These are phyloP conservation scores for Brienomyrus brachyistius DNA, from an alignment of 2,113 vertebrate genomes.

Conservation along the genomic window DNA sequence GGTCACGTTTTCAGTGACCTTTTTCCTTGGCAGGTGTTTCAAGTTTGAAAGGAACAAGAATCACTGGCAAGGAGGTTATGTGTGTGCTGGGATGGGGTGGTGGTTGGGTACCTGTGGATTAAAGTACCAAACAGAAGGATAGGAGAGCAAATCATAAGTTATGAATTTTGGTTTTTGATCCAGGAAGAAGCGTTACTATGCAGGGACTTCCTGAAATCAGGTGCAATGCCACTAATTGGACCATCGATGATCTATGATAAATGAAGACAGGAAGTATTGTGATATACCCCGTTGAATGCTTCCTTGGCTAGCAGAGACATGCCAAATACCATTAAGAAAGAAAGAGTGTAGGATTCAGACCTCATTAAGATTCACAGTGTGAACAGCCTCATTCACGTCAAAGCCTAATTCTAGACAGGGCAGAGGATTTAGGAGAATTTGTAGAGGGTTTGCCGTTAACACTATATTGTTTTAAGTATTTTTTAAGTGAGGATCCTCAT, in stretches of 20 bases:
- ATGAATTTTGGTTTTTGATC: not conserved
- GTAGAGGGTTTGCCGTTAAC: not conserved
- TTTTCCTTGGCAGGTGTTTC: not conserved
- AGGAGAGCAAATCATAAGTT: not conserved
- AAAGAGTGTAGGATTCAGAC: not conserved
- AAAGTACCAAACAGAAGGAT: not conserved
- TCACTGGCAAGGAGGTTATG: not conserved
- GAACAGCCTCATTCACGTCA: not conserved
- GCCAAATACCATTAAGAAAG: not conserved
- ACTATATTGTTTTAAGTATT: not conserved
- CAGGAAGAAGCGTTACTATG: not conserved
- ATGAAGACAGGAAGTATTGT: not conserved
- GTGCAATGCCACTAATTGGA: not conserved
- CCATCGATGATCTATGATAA: not conserved
- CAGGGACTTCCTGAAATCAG: not conserved
- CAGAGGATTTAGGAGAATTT: not conserved
- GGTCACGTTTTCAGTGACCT: slow-evolving; percentile 47
- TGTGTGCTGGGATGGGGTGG: not conserved
- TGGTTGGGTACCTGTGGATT: not conserved
- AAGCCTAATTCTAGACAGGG: not conserved
- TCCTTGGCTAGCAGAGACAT: not conserved
- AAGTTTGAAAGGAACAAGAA: not conserved
- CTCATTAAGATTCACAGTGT: not conserved
- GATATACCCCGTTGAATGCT: not conserved
- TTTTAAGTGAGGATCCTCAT: not conserved